Evolutionary conservation across 2,888 invertebrate genomes (phyloP).

Genomic region (Oegoconia quadripuncta): DNA sequence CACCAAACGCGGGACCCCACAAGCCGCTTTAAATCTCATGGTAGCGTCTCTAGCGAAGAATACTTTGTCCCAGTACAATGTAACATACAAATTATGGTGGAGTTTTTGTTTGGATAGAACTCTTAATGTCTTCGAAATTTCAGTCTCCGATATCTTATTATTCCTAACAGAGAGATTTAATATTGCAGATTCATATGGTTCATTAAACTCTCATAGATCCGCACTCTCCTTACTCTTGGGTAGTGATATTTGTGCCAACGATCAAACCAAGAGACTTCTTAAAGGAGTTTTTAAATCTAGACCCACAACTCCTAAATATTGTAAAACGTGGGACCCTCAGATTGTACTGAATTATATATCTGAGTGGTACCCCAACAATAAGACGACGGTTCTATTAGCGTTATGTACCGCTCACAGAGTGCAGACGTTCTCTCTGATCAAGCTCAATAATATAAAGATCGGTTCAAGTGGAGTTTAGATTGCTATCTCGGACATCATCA

Average conservation of each 20-base stretch:
- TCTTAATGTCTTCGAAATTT: constrained; percentile 1
- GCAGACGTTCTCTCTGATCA: constrained; percentile 8
- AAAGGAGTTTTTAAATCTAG: constrained; percentile 27
- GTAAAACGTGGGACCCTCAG: constrained; percentile 27
- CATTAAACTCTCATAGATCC: constrained; percentile 27
- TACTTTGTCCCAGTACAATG: constrained; percentile 16
- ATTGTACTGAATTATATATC: constrained; percentile 21
- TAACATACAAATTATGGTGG: constrained; percentile 19
- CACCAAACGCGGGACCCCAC: constrained; percentile 6
- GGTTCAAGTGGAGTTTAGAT: neutral
- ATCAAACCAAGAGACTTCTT: constrained; percentile 21
- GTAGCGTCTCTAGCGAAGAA: constrained; percentile 14
- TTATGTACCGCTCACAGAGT: constrained; percentile 18
- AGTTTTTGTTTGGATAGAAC: constrained; percentile 9
- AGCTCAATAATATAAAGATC: constrained; percentile 1
- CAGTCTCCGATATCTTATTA: constrained; percentile 3
- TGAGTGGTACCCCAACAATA: constrained; percentile 25
- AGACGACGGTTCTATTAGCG: constrained; percentile 24
- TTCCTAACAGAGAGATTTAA: constrained; percentile 24
- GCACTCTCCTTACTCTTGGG: constrained; percentile 27
- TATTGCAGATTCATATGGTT: constrained; percentile 22
- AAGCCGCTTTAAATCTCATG: constrained; percentile 12
- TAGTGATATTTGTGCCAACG: constrained; percentile 20
- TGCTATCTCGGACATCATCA: neutral
- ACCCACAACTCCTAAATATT: constrained; percentile 27